A percentile compares a stretch with the other conserved stretches of the same genome.
phyloP scores from a whole-genome alignment of 2,113 vertebrate species.

The Lates calcarifer region DNA sequence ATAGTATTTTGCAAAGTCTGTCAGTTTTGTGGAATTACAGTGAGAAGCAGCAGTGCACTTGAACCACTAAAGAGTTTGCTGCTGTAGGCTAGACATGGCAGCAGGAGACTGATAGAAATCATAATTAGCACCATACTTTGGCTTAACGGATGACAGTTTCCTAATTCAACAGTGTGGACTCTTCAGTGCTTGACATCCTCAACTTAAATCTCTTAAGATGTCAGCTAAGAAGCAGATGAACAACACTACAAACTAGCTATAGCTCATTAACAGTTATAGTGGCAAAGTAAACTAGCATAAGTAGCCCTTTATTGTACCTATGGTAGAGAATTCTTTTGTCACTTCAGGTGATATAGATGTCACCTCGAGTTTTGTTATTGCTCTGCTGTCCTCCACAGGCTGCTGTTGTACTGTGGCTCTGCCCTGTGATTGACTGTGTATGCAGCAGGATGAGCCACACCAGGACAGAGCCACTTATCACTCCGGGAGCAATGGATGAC shows the following conservation, averaged over 20 bases:
- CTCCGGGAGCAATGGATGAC: slow-evolving; percentile 64
- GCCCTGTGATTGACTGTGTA: slow-evolving; percentile 65
- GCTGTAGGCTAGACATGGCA: background rate
- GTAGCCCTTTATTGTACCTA: background rate
- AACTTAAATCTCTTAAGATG: background rate
- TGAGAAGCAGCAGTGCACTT: background rate
- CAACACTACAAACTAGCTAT: background rate
- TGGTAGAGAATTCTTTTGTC: slow-evolving; percentile 26
- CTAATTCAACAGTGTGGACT: background rate
- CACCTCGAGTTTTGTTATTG: slow-evolving; percentile 69
- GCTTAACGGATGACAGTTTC: background rate
- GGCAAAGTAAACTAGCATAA: background rate
- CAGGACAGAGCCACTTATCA: slow-evolving; percentile 75
- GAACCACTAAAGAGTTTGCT: background rate
- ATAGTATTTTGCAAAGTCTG: background rate
- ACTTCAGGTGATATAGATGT: slow-evolving; percentile 59
- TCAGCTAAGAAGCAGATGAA: slow-evolving; percentile 9
- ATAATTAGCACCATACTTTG: background rate
- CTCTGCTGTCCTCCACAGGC: slow-evolving; percentile 62
- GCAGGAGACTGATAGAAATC: slow-evolving; percentile 3
- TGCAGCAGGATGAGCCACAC: slow-evolving; percentile 56
- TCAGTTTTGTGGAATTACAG: background rate
- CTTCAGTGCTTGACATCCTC: background rate
- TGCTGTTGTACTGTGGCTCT: slow-evolving; percentile 41
- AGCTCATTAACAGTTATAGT: background rate